A percentile compares a stretch with the other conserved stretches of the same genome.
Conservation (phyloP, 2,888 invertebrate species). For the Notodonta dromedarius region DNA sequence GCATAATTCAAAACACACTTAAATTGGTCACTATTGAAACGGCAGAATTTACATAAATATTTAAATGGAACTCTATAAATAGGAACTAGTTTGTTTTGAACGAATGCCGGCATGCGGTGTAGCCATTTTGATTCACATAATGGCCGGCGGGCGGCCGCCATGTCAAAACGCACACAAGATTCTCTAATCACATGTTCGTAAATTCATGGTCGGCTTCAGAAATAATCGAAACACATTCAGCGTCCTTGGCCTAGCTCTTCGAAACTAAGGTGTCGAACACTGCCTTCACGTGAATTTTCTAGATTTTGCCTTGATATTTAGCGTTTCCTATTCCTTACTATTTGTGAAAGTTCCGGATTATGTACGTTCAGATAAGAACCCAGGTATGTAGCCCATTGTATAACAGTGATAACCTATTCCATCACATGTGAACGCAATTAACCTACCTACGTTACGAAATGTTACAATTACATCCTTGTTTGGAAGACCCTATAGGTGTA, state of each 20-base stretch:
- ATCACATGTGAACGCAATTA: background rate
- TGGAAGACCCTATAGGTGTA: too few relatives aligned
- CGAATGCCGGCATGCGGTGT: slow-evolving; percentile 59
- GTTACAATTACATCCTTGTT: background rate
- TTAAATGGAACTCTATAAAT: background rate
- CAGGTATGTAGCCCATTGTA: slow-evolving; percentile 2
- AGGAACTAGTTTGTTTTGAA: slow-evolving; percentile 19
- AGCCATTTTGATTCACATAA: slow-evolving; percentile 71
- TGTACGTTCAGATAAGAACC: slow-evolving; percentile 2
- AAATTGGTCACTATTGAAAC: background rate
- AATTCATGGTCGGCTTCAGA: background rate
- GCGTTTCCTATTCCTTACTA: background rate
- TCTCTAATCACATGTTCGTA: slow-evolving; percentile 21
- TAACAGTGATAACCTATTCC: background rate
- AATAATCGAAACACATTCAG: background rate
- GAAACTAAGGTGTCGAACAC: background rate
- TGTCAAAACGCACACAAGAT: slow-evolving; percentile 62
- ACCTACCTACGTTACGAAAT: background rate
- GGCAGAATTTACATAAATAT: background rate
- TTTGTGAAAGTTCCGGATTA: background rate
- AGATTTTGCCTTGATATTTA: background rate
- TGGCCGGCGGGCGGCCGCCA: slow-evolving; percentile 74
- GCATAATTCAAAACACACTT: background rate
- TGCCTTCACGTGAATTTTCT: background rate
- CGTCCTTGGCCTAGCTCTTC: background rate